phyloP scores from a whole-genome alignment of 2,113 vertebrate genomes.

The Pao palembangensis region DNA sequence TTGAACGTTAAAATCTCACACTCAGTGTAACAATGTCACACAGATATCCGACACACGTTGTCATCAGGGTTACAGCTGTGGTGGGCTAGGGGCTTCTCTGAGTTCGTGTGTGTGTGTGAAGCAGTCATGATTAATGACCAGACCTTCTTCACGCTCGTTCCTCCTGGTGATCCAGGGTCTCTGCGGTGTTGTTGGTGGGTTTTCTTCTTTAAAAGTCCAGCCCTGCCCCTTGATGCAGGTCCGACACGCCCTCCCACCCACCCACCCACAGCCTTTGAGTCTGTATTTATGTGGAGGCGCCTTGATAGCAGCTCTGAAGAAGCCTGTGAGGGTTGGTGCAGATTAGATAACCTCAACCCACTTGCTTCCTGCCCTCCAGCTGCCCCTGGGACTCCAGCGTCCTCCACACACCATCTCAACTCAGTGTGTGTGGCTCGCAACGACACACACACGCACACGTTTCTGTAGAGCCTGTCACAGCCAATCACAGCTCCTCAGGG shows the following conservation, averaged over 20 bases:
- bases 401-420: too few species aligned
- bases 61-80: too few species aligned
- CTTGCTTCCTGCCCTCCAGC: constrained; percentile 31
- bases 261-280: background rate
- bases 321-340: constrained; percentile 32
- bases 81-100: constrained; percentile 33
- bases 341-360: constrained; percentile 44
- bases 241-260: background rate
- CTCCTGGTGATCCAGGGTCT: constrained; percentile 58
- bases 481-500: background rate
- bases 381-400: constrained; percentile 7
- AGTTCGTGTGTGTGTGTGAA: constrained; percentile 15
- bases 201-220: background rate
- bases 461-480: background rate
- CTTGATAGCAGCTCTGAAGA: constrained; percentile 54
- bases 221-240: background rate
- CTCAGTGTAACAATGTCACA: too few species aligned
- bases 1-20: too few species aligned
- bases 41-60: background rate
- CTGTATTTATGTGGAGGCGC: constrained; percentile 31
- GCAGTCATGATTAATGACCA: constrained; percentile 70
- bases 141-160: constrained; percentile 26
- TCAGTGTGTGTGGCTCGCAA: too few species aligned
- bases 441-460: too few species aligned
- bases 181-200: constrained; percentile 59